phyloP scores from a whole-genome alignment of 2,797 vertebrate genomes.

The Sphenopsis melanotis region DNA sequence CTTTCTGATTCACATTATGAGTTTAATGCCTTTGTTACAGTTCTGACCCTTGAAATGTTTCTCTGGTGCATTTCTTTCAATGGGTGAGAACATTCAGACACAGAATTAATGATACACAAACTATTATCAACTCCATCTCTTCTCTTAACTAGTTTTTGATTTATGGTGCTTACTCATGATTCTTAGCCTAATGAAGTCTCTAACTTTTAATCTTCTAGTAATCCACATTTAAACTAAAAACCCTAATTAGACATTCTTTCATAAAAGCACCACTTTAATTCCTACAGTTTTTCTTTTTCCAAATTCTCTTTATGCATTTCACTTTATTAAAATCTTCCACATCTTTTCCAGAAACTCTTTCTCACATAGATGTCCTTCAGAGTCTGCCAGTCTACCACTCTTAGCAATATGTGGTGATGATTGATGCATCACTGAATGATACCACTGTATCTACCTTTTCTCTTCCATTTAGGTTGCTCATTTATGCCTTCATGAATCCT shows the following conservation, averaged over 20 bases:
- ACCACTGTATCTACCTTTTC: neutral
- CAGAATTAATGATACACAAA: neutral
- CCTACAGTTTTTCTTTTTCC: neutral
- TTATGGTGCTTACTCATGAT: neutral
- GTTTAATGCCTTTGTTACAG: rapidly evolving
- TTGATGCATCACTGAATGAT: neutral
- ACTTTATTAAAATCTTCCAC: neutral
- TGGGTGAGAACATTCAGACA: neutral
- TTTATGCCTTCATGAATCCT: neutral
- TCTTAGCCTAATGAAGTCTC: neutral
- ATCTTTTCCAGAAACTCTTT: neutral
- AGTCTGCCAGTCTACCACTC: neutral
- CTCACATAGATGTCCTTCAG: neutral
- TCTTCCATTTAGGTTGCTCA: neutral
- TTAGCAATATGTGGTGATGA: neutral
- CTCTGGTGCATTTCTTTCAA: neutral
- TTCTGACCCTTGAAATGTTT: neutral
- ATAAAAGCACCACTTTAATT: neutral
- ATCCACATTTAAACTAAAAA: neutral
- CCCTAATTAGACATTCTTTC: neutral
- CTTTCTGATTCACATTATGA: neutral
- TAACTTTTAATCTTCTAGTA: neutral
- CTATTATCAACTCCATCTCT: neutral
- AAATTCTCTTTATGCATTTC: neutral
- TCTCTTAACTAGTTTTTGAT: neutral